phyloP scores from a whole-genome alignment of 2,797 vertebrate species.

The Sitta carolinensis region DNA sequence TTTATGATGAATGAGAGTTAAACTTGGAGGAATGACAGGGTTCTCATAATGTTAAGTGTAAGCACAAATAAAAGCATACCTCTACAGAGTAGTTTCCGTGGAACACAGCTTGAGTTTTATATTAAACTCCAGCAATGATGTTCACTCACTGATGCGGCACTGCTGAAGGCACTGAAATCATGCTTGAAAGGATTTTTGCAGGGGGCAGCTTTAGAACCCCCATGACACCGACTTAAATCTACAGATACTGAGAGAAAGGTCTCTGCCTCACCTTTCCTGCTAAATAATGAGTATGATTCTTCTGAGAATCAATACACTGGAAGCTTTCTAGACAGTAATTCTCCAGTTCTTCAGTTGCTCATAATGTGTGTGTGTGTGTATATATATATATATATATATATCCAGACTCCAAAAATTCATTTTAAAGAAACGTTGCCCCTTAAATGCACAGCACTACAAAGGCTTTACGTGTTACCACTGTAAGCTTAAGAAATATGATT shows the following conservation, averaged over 20 bases:
- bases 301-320: slow-evolving; percentile 22
- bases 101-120: background rate
- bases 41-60: background rate
- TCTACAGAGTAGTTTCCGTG: background rate
- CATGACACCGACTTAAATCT: slow-evolving; percentile 30
- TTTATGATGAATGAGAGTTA: background rate
- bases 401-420: background rate
- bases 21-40: background rate
- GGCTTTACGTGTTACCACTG: background rate
- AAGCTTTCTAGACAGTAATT: slow-evolving; percentile 26
- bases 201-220: background rate
- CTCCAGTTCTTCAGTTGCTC: background rate
- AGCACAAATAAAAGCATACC: slow-evolving; percentile 13
- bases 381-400: background rate
- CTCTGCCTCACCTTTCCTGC: background rate
- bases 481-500: background rate
- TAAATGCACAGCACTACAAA: background rate
- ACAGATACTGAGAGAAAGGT: background rate
- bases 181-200: slow-evolving; percentile 14
- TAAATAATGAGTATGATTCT: slow-evolving; percentile 25
- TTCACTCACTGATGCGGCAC: background rate
- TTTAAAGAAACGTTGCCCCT: background rate
- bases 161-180: background rate
- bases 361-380: background rate
- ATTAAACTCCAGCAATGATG: background rate